phyloP scores from a whole-genome alignment of 92 coral and sea anemone species.

The Epizoanthus ramosus region DNA sequence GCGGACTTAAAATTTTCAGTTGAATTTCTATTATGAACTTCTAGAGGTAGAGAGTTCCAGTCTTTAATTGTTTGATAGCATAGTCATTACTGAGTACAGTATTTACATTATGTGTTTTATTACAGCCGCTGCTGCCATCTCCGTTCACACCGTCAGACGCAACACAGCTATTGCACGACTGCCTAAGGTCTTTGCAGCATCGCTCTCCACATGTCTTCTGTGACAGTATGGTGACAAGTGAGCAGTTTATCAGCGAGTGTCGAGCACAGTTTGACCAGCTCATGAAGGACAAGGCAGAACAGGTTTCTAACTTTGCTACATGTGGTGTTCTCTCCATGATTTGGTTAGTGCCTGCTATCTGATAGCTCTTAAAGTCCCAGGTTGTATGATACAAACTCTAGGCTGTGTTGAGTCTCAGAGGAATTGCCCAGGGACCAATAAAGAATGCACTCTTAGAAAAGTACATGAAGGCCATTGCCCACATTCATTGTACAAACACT shows the following conservation, averaged over 20 bases:
- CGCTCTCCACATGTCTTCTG: slow-evolving; percentile 88
- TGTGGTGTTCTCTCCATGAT: not conserved
- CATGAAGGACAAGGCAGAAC: slow-evolving; percentile 90
- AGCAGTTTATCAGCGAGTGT: slow-evolving; percentile 74
- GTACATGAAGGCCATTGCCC: no score
- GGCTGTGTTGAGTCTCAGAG: no score
- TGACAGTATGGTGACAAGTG: slow-evolving; percentile 89
- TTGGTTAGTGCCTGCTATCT: not conserved
- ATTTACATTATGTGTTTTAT: not conserved
- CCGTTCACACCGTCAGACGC: slow-evolving; percentile 94
- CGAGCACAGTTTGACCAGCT: slow-evolving; percentile 82
- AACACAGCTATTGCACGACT: slow-evolving; percentile 72
- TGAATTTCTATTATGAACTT: no score
- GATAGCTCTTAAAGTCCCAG: not conserved
- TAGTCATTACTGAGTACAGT: no score
- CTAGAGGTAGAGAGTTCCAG: no score
- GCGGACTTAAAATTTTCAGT: no score
- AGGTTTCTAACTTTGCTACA: slow-evolving; percentile 46
- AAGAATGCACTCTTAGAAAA: no score
- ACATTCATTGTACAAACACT: no score
- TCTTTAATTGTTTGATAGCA: no score
- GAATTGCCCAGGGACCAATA: no score
- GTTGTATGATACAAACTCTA: no score
- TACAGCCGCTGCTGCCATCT: slow-evolving; percentile 90
- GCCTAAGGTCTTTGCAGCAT: slow-evolving; percentile 73